Evolutionary conservation across 2,113 vertebrate genomes (phyloP), one percentile per base, ranked within the genome.

Genomic region (Nothocercus nigrocapillus): DNA sequence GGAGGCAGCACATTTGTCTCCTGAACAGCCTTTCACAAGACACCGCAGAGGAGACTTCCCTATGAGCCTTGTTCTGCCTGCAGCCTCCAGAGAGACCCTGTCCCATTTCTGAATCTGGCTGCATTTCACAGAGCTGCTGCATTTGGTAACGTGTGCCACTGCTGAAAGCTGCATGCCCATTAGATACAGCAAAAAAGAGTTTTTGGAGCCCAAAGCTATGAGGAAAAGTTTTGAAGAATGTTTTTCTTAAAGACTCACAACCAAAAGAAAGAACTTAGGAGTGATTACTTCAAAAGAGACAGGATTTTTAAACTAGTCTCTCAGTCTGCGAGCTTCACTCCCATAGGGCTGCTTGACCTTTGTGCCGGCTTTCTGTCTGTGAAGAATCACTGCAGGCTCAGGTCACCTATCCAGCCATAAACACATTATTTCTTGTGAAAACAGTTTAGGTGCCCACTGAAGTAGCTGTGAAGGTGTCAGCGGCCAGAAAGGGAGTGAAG

Each of bases 1-100:
- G 61, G 47, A 90, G 56, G 44, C 22, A 74, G 36, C 54, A 63
- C 5, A 13, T 0, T 0, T 9, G 18, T 53, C 63, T 73, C 70
- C 32, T 6, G 28, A 63, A 66, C 18, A 5, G 62, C 36, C 36
- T 80, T 53, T 66, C 19, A 54, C 28, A n/a, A 53, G 14, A 14
- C 16, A 54, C 66, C 6, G 47, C 38, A 40, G 51, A 80, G 47
- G 38, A 80, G 36, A 66, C 62, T 30, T 44, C 24, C 24, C 30
- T 20, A 49, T 25, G 24, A 66, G 47, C 36, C 62, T 53, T 42
- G 38, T 53, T 66, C 77, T 54, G 22, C 22, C 22, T 21, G 11
- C 8, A 28, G 18, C n/a, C 34, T 66, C 63, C 77, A 66, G 47
- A 42, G 38, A 42, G 51, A 34, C 17, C 4, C 9, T n/a, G 28